phyloP scores from a whole-genome alignment of 2,113 vertebrate species.

The Phalacrocorax pelagicus region DNA sequence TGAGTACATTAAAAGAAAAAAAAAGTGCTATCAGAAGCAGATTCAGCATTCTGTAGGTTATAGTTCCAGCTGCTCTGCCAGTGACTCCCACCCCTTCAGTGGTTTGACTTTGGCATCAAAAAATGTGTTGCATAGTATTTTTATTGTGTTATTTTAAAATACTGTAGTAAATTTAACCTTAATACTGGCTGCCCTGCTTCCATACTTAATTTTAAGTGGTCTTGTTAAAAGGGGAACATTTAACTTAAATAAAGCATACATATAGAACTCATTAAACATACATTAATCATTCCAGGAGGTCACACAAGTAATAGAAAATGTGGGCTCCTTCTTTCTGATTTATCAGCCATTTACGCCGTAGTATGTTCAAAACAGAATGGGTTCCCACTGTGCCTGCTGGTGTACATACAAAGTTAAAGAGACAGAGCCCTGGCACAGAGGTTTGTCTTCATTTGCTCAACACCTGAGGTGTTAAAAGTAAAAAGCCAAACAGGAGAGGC shows the following conservation, averaged over 20 bases:
- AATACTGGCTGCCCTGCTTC: not conserved
- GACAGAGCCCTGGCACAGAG: constrained; percentile 28
- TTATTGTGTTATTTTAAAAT: constrained; percentile 35
- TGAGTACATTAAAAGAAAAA: not conserved
- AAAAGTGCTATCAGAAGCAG: not conserved
- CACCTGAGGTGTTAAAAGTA: not conserved
- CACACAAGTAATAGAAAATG: not conserved
- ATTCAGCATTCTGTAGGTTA: not conserved
- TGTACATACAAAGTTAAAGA: not conserved
- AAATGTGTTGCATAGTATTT: not conserved
- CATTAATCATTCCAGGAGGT: not conserved
- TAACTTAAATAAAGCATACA: not conserved
- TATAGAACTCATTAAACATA: not conserved
- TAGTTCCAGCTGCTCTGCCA: not conserved
- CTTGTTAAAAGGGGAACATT: constrained; percentile 7
- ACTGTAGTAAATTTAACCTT: not conserved
- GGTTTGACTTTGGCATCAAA: not conserved
- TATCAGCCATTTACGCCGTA: not conserved
- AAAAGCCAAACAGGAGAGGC: not conserved
- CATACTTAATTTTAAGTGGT: not conserved
- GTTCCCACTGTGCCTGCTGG: constrained; percentile 19
- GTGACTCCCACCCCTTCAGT: not conserved
- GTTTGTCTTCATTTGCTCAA: constrained; percentile 7
- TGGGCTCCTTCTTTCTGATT: not conserved
- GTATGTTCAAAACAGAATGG: not conserved